These are phyloP conservation scores for Chroicocephalus ridibundus DNA, from an alignment of 2,113 vertebrate genomes.

Conservation along the genomic window DNA sequence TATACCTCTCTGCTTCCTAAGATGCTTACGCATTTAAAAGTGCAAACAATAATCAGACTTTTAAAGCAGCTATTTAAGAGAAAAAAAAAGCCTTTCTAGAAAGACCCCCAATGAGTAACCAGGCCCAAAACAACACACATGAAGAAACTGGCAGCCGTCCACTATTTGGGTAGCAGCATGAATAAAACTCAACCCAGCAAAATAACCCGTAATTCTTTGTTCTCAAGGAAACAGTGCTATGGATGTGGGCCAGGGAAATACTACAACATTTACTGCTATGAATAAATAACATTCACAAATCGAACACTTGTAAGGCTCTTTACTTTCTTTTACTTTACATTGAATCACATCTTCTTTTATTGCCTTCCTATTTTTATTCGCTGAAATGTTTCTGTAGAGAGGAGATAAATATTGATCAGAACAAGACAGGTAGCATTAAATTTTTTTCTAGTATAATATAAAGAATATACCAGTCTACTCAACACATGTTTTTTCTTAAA, in stretches of 20 bases:
- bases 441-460: neutral
- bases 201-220: constrained; percentile 23
- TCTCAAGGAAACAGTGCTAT: neutral
- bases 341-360: neutral
- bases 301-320: neutral
- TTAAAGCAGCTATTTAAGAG: neutral
- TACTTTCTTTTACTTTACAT: neutral
- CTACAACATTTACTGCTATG: neutral
- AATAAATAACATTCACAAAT: constrained; percentile 28
- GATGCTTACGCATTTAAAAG: neutral
- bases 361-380: neutral
- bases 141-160: neutral
- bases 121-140: neutral
- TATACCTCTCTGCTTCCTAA: neutral
- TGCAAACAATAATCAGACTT: neutral
- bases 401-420: neutral
- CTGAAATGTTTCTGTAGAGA: neutral
- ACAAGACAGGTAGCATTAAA: neutral
- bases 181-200: constrained; percentile 41
- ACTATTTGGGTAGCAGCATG: neutral
- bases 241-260: neutral
- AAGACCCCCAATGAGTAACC: neutral
- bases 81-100: neutral
- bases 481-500: neutral
- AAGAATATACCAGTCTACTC: neutral